phyloP scores from a whole-genome alignment of 2,888 invertebrate species.

The Sipha maydis region DNA sequence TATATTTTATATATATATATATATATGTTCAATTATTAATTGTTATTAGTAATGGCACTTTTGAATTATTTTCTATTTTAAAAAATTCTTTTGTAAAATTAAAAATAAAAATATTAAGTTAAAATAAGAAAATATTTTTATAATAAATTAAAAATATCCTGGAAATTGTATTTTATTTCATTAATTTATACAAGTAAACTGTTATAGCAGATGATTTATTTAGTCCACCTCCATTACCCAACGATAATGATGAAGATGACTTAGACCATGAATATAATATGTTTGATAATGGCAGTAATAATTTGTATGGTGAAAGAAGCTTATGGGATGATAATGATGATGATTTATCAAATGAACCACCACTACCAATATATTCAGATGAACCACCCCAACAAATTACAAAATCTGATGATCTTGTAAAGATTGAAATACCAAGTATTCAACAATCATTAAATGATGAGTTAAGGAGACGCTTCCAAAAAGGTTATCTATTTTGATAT shows the following conservation, averaged over 20 bases:
- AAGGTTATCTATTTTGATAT: constrained; percentile 44
- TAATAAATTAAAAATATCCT: too few species aligned
- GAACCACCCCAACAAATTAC: constrained; percentile 28
- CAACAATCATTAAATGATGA: constrained; percentile 55
- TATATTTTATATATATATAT: too few species aligned
- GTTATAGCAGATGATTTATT: constrained; percentile 55
- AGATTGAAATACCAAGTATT: constrained; percentile 16
- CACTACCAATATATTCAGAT: constrained; percentile 40
- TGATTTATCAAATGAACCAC: constrained; percentile 47
- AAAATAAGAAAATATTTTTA: too few species aligned
- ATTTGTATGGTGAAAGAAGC: constrained; percentile 38
- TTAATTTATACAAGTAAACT: background rate
- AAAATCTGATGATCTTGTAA: constrained; percentile 7
- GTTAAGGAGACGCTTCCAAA: constrained; percentile 32
- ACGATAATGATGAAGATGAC: constrained; percentile 62
- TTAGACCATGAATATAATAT: constrained; percentile 61
- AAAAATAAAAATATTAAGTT: too few species aligned
- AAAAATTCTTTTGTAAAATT: too few species aligned
- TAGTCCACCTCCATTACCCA: constrained; percentile 62
- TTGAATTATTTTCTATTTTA: too few species aligned
- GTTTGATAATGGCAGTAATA: constrained; percentile 33
- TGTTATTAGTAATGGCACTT: too few species aligned
- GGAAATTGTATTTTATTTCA: background rate
- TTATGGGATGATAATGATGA: constrained; percentile 49
- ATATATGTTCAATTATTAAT: too few species aligned